Evolutionary conservation across 2,888 invertebrate genomes (phyloP).

Genomic region (Copidosoma aretas): DNA sequence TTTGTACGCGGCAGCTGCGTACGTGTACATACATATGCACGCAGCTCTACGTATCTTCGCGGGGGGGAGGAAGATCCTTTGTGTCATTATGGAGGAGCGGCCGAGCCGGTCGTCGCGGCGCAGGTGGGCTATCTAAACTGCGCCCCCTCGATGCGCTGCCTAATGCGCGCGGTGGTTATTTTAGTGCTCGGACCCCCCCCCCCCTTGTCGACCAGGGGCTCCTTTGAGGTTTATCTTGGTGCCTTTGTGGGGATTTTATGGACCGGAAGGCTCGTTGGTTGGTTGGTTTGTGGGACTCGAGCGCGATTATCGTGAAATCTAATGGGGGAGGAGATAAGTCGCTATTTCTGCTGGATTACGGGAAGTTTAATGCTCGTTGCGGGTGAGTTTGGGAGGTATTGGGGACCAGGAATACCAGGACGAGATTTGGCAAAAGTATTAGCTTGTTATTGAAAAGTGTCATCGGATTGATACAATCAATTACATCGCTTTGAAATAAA

Average conservation of each 20-base stretch:
- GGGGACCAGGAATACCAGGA: too few species aligned
- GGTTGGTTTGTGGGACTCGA: neutral
- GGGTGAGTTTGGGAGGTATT: too few species aligned
- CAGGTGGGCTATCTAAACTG: conserved; percentile 6
- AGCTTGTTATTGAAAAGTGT: too few species aligned
- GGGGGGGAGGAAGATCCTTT: conserved; percentile 23
- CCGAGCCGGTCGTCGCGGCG: neutral
- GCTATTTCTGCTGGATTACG: neutral
- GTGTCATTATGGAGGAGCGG: conserved; percentile 19
- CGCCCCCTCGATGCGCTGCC: neutral
- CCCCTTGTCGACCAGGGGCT: too few species aligned
- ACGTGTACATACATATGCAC: too few species aligned
- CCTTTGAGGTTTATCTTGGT: conserved; percentile 3
- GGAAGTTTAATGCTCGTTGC: too few species aligned
- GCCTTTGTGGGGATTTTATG: neutral
- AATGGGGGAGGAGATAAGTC: neutral
- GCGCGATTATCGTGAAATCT: conserved; percentile 16
- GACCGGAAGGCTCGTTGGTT: too few species aligned
- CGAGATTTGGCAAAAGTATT: too few species aligned
- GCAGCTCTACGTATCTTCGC: neutral
- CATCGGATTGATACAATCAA: too few species aligned
- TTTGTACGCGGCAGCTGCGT: too few species aligned
- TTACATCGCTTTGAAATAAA: too few species aligned
- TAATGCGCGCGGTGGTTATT: neutral
- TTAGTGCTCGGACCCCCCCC: neutral